Evolutionary conservation across 1,140 invertebrate species (phyloP).

Genomic region (Eurosta solidaginis): DNA sequence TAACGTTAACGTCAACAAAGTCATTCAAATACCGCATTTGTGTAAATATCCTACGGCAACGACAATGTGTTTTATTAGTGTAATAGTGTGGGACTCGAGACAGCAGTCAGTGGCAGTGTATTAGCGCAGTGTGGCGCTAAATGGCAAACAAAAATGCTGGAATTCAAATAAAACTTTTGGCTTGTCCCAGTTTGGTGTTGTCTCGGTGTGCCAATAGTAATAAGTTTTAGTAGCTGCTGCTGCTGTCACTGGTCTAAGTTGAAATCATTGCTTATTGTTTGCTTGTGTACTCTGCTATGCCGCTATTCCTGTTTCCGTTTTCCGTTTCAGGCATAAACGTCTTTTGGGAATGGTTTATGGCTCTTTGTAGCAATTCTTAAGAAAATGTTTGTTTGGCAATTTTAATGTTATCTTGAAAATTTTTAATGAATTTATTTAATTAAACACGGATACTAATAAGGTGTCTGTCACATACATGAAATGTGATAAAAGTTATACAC

Average conservation of each 20-base stretch:
- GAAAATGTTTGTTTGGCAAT: background rate
- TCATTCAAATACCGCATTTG: background rate
- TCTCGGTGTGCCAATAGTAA: too few relatives aligned
- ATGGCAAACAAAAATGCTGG: slow-evolving; percentile 20
- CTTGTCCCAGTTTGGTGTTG: slow-evolving; percentile 15
- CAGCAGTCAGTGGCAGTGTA: background rate
- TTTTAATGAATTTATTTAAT: background rate
- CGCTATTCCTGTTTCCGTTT: slow-evolving; percentile 18
- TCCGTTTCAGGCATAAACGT: background rate
- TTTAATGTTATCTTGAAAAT: background rate
- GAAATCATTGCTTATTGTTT: background rate
- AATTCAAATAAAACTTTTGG: slow-evolving; percentile 19
- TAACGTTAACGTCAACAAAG: background rate
- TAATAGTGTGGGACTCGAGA: background rate
- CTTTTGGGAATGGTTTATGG: background rate
- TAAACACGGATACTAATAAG: background rate
- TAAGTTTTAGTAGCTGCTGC: too few relatives aligned
- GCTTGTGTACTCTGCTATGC: background rate
- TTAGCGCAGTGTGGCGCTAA: too few relatives aligned
- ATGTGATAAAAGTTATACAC: too few relatives aligned
- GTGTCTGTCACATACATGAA: background rate
- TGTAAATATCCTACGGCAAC: background rate
- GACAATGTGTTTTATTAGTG: background rate
- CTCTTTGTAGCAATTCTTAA: background rate
- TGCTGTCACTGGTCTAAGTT: background rate